phyloP scores from a whole-genome alignment of 2,888 invertebrate species.

The Imbricaverruca yamaguchii region DNA sequence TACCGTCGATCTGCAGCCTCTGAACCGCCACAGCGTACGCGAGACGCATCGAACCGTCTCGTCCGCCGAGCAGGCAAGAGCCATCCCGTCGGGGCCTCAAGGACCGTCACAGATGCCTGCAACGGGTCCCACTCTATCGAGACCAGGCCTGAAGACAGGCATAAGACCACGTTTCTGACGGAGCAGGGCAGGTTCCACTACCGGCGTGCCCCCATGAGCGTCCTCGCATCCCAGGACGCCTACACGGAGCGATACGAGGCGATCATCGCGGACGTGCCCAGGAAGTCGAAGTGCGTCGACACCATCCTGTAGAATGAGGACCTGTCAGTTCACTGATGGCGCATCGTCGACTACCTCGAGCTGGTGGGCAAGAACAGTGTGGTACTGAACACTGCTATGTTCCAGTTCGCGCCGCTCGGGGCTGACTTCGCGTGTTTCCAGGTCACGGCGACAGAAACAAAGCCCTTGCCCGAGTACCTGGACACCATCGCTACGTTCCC shows the following conservation, averaged over 20 bases:
- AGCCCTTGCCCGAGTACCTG: constrained; percentile 23
- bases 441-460: background rate
- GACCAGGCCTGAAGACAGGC: constrained; percentile 5
- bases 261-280: constrained; percentile 21
- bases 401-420: constrained; percentile 19
- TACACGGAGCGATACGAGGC: constrained; percentile 13
- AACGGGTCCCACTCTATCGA: constrained; percentile 21
- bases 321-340: constrained; percentile 23
- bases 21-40: constrained; percentile 7
- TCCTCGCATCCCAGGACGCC: constrained; percentile 20
- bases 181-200: constrained; percentile 21
- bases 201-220: constrained; percentile 19
- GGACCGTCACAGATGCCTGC: constrained; percentile 22
- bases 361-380: background rate
- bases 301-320: constrained; percentile 24
- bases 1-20: constrained; percentile 10
- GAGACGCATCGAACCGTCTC: constrained; percentile 22
- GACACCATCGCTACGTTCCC: background rate
- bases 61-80: background rate
- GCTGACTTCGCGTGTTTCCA: constrained; percentile 22
- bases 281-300: constrained; percentile 23
- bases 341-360: constrained; percentile 21
- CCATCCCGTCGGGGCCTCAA: background rate
- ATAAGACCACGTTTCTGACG: constrained; percentile 8
- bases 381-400: constrained; percentile 24